Conservation (phyloP, 2,888 invertebrate genomes). For the Sympetrum striolatum region DNA sequence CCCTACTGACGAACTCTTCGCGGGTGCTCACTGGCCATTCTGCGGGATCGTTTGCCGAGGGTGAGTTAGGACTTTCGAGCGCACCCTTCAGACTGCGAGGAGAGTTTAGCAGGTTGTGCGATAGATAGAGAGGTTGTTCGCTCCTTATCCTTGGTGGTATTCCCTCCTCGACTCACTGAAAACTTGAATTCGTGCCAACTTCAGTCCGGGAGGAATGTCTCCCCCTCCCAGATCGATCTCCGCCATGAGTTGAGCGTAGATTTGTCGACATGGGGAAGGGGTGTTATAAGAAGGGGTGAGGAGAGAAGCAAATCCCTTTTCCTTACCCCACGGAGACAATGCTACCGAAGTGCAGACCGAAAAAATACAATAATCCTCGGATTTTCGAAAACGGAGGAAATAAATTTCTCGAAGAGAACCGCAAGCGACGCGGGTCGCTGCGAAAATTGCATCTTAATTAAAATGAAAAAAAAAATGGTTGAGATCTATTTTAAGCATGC, state of each 20-base stretch:
- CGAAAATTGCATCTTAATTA: no score
- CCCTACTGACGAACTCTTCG: no score
- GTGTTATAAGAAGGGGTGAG: not conserved
- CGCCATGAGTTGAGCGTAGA: not conserved
- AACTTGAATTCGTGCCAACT: not conserved
- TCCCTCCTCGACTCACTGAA: not conserved
- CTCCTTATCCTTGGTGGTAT: not conserved
- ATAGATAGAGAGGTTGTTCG: not conserved
- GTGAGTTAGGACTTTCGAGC: no score
- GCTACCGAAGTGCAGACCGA: not conserved
- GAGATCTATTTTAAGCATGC: no score
- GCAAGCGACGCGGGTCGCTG: not conserved
- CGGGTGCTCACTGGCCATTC: no score
- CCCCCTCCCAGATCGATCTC: not conserved
- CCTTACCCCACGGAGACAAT: not conserved
- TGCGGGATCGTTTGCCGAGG: no score
- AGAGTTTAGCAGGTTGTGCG: no score
- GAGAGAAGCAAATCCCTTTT: not conserved
- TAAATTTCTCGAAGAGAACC: not conserved
- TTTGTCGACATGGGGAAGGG: not conserved
- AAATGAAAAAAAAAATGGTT: no score
- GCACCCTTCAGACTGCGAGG: no score
- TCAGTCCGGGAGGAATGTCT: not conserved
- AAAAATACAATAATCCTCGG: not conserved
- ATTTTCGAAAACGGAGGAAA: not conserved